These are phyloP conservation scores for Phaedon cochleariae DNA, from an alignment of 2,888 invertebrate genomes.

Conservation along the genomic window DNA sequence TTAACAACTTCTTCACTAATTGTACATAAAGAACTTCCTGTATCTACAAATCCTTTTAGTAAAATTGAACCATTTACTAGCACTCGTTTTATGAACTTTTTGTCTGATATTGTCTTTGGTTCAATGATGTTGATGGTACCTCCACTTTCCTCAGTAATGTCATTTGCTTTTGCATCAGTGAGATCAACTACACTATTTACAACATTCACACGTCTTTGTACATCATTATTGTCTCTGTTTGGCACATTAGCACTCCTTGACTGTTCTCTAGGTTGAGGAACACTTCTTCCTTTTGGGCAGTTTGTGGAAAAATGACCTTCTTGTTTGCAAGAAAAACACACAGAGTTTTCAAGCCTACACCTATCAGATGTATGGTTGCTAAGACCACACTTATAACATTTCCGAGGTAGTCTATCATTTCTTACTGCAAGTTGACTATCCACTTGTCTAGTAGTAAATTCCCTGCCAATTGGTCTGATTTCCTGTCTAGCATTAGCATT, in stretches of 20 bases:
- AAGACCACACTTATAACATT: background rate
- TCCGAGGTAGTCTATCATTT: background rate
- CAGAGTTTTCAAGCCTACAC: background rate
- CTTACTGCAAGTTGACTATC: no score
- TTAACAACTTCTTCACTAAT: constrained; percentile 32
- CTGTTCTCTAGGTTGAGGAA: no score
- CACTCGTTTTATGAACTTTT: constrained; percentile 5
- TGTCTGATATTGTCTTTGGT: background rate
- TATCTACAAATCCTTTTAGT: constrained; percentile 29
- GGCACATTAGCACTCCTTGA: no score
- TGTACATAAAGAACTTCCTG: constrained; percentile 43
- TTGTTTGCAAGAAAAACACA: constrained; percentile 13
- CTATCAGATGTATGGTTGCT: background rate
- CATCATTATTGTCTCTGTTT: background rate
- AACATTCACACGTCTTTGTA: background rate
- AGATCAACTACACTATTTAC: background rate
- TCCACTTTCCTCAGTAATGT: background rate
- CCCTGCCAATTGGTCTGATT: no score
- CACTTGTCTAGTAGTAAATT: no score
- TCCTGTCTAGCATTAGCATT: no score
- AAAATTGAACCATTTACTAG: background rate
- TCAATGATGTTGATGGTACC: background rate
- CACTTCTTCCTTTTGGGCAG: constrained; percentile 2
- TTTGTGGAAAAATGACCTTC: constrained; percentile 15
- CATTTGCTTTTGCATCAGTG: no score